A percentile compares a stretch with the other conserved stretches of the same genome.
Evolutionary conservation across 1,140 invertebrate species (phyloP).

Genomic region (Atta texana): DNA sequence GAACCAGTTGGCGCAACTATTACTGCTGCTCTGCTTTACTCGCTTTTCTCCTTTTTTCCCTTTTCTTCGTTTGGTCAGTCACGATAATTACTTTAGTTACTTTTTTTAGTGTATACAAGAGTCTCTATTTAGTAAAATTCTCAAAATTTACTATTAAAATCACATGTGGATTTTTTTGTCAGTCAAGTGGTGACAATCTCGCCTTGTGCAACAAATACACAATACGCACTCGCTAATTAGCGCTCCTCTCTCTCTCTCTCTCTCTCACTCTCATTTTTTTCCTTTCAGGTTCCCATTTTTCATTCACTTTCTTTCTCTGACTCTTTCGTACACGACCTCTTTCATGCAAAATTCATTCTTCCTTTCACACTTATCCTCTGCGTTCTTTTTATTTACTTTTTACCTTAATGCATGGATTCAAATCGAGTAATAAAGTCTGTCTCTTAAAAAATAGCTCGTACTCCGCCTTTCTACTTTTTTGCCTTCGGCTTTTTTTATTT

Average conservation of each 20-base stretch:
- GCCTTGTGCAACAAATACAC: constrained; percentile 80
- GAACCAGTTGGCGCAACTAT: constrained; percentile 64
- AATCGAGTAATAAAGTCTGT: constrained; percentile 82
- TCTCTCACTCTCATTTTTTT: constrained; percentile 26
- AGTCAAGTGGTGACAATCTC: constrained; percentile 81
- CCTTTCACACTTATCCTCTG: constrained; percentile 32
- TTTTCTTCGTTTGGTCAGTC: constrained; percentile 81
- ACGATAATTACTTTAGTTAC: constrained; percentile 82
- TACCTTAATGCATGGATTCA: constrained; percentile 77
- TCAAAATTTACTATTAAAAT: constrained; percentile 85
- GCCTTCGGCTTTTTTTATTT: constrained; percentile 3
- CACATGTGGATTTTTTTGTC: constrained; percentile 84
- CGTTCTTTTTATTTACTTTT: constrained; percentile 39
- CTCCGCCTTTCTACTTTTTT: constrained; percentile 57
- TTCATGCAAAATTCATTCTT: constrained; percentile 35
- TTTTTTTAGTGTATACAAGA: constrained; percentile 79
- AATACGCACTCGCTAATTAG: constrained; percentile 78
- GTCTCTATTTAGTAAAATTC: constrained; percentile 84
- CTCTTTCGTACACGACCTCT: constrained; percentile 48
- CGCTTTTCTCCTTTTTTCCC: constrained; percentile 8
- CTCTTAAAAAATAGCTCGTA: constrained; percentile 85
- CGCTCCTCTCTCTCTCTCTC: constrained; percentile 61
- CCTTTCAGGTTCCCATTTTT: constrained; percentile 13
- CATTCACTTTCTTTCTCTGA: constrained; percentile 56
- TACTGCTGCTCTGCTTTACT: constrained; percentile 64